Evolutionary conservation across 30 jellyfish, hydroid and myxozoan genomes (phyloP).

Genomic region (Aurelia sp.): DNA sequence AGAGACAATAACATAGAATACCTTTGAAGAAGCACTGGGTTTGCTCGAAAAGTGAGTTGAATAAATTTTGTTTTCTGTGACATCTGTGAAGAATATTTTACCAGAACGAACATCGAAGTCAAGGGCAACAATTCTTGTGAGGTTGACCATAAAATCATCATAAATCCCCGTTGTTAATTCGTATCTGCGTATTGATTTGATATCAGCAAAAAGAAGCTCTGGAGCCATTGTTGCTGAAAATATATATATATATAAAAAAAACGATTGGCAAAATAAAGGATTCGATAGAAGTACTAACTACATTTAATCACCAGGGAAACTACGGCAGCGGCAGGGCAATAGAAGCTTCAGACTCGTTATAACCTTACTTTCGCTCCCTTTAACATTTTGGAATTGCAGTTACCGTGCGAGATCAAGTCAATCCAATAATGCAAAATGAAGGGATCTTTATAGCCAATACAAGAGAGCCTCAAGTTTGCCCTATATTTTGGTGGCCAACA

Average conservation of each 20-base stretch:
- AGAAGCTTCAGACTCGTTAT: no score
- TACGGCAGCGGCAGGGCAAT: no score
- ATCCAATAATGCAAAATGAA: no score
- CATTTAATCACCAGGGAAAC: no score
- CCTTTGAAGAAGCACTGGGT: slow-evolving; percentile 29
- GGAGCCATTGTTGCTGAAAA: slow-evolving; percentile 67
- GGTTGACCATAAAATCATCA: slow-evolving; percentile 60
- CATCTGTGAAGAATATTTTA: slow-evolving; percentile 83
- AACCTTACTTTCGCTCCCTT: no score
- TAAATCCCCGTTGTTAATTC: slow-evolving; percentile 62
- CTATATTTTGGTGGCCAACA: no score
- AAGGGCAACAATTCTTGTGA: slow-evolving; percentile 89
- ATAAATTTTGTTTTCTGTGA: slow-evolving; percentile 79
- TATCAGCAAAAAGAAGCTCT: slow-evolving; percentile 79
- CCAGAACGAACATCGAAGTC: slow-evolving; percentile 87
- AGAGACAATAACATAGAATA: neutral
- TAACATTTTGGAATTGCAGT: no score
- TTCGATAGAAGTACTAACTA: no score
- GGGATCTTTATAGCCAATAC: no score
- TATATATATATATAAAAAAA: neutral
- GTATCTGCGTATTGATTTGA: slow-evolving; percentile 49
- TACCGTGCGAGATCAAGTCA: no score
- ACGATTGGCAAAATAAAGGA: neutral
- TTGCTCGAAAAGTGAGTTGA: slow-evolving; percentile 37
- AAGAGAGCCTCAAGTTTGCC: no score